Base-by-base conservation (phyloP, 2,113 vertebrate genomes). In the Aplodontia rufa region DNA sequence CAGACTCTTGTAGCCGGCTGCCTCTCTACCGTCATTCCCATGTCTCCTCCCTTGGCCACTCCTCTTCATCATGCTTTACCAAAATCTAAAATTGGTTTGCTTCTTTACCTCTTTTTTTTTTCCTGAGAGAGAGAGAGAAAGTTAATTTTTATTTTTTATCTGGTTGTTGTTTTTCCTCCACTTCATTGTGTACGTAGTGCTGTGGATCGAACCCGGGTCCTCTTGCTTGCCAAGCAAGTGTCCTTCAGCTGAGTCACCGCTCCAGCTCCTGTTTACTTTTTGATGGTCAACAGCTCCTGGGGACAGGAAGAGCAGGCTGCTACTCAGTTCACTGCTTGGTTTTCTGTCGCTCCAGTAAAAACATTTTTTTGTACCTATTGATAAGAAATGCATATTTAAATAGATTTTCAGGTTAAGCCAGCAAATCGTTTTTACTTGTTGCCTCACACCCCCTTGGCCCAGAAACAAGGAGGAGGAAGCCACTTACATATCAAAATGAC, bases 381-480 rank as follows among this genome's bases (percentile, higher is more conserved):
- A 55, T 55, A 69, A 85, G 58, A 83, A 58, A 40, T 32, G 13
- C 32, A 19, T n/a, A 66, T 2, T 1, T 7, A 49, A 66, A 26
- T 69, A 92, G 22, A 8, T 22, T 90, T 81, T 71, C 75, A 82
- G 91, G 60, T 82, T 28, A 81, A 88, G 55, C 75, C 69, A 76
- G 47, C 26, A 55, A 14, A 51, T 24, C 5, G 12, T 53, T 74
- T 93, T 90, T 69, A 83, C 90, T 90, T 78, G 68, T 82, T 80
- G 32, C 10, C 30, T 79, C 71, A 40, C 40, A 68, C 42, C 69
- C 2, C 1, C 72, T 85, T 66, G 68, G 30, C 62, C 86, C 28
- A 28, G 74, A 87, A 79, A 92, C 20, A 30, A 42, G 64, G 78
- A 93, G 62, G 81, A 92, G 81, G 89, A 95, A 95, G 32, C 49